Conservation (phyloP, 2,888 invertebrate species). For the Abrostola tripartita region DNA sequence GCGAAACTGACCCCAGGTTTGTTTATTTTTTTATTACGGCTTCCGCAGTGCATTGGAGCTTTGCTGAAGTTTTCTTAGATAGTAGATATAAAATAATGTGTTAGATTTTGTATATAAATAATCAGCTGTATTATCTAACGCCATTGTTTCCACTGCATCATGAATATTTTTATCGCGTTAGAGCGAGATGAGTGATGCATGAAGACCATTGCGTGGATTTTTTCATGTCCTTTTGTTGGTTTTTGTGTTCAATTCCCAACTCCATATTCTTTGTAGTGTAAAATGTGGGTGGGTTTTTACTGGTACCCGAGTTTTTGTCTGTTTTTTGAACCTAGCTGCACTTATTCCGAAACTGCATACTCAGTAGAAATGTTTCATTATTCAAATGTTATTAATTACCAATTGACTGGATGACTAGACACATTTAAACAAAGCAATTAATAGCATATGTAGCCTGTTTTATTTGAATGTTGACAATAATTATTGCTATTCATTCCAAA, state of each 20-base stretch:
- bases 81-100: neutral
- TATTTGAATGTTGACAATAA: slow-evolving; percentile 20
- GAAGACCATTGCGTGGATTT: slow-evolving; percentile 79
- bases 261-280: slow-evolving; percentile 44
- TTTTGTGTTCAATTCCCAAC: slow-evolving; percentile 54
- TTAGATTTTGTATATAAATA: slow-evolving; percentile 47
- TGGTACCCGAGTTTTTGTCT: slow-evolving; percentile 23
- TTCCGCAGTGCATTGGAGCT: slow-evolving; percentile 7
- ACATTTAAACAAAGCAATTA: slow-evolving; percentile 43
- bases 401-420: slow-evolving; percentile 48
- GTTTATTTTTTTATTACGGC: slow-evolving; percentile 75
- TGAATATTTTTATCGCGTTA: slow-evolving; percentile 83
- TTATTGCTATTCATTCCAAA: slow-evolving; percentile 20
- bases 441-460: slow-evolving; percentile 12
- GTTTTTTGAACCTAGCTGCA: slow-evolving; percentile 13
- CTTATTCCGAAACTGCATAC: slow-evolving; percentile 18
- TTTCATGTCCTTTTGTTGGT: slow-evolving; percentile 75
- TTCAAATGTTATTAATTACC: slow-evolving; percentile 29
- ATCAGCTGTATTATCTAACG: slow-evolving; percentile 78
- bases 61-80: slow-evolving; percentile 12
- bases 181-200: slow-evolving; percentile 78
- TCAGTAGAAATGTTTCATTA: slow-evolving; percentile 32
- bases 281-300: slow-evolving; percentile 30
- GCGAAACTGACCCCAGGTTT: slow-evolving; percentile 96
- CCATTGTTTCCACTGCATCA: slow-evolving; percentile 80